phyloP scores from a whole-genome alignment of 2,113 vertebrate genomes.

The Australoheros scitulus region DNA sequence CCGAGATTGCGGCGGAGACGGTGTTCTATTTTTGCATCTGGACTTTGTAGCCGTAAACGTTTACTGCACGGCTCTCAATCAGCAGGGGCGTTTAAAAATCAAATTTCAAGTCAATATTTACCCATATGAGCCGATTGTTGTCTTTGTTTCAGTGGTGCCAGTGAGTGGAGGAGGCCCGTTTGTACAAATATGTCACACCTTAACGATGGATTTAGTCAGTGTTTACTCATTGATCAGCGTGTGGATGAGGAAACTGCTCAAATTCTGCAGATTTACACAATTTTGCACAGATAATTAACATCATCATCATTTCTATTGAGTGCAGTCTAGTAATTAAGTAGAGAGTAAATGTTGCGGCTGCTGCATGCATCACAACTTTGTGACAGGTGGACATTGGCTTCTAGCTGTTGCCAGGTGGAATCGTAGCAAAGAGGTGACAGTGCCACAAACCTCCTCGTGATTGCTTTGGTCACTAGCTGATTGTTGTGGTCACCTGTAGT shows the following conservation, averaged over 20 bases:
- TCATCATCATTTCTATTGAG: not conserved
- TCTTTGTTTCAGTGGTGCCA: not conserved
- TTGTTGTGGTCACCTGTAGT: too few relatives aligned
- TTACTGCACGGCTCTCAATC: not conserved
- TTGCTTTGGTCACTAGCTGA: too few relatives aligned
- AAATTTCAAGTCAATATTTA: not conserved
- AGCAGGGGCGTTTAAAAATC: not conserved
- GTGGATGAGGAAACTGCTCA: not conserved
- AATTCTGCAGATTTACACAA: too few relatives aligned
- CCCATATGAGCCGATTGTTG: not conserved
- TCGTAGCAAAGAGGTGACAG: not conserved
- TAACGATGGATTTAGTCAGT: not conserved
- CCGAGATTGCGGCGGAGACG: not conserved
- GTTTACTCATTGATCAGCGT: not conserved
- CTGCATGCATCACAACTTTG: not conserved
- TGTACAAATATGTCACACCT: conserved; percentile 19
- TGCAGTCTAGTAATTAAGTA: not conserved
- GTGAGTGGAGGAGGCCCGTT: not conserved
- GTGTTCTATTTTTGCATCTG: not conserved
- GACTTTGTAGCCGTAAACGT: not conserved
- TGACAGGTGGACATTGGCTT: not conserved
- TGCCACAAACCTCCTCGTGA: not conserved
- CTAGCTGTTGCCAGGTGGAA: too few relatives aligned
- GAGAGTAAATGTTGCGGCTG: conserved; percentile 6
- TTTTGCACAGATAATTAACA: too few relatives aligned